A percentile compares a stretch with the other conserved stretches of the same genome.
phyloP scores from a whole-genome alignment of 2,888 invertebrate species.

The Ichneumoninae sp. region DNA sequence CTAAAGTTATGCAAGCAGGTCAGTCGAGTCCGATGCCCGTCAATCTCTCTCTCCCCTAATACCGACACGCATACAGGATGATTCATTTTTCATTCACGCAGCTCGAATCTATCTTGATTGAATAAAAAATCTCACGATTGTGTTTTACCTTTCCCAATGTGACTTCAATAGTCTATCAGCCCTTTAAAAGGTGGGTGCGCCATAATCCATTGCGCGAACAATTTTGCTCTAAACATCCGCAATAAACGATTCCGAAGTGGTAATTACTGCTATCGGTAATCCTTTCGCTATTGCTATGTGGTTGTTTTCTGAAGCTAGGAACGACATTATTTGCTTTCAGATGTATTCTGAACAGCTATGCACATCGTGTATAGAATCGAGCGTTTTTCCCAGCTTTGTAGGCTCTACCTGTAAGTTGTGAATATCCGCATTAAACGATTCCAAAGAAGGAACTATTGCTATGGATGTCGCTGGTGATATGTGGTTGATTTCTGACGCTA shows the following conservation, averaged over 20 bases:
- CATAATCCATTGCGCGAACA: neutral
- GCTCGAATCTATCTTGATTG: neutral
- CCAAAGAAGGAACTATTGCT: too few relatives aligned
- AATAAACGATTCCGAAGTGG: neutral
- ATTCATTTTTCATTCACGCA: conserved; percentile 27
- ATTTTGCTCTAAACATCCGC: neutral
- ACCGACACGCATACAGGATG: conserved; percentile 26
- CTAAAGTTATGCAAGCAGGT: conserved; percentile 74
- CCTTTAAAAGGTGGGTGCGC: neutral
- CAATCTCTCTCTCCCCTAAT: conserved; percentile 37
- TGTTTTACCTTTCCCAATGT: neutral
- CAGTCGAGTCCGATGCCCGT: conserved; percentile 68
- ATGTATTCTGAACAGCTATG: neutral
- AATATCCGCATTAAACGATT: too few relatives aligned
- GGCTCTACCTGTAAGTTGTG: neutral
- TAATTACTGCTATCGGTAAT: too few relatives aligned
- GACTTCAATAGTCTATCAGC: neutral
- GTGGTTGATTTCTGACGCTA: neutral
- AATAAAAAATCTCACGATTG: conserved; percentile 9
- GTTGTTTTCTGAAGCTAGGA: neutral
- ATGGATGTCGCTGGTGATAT: neutral
- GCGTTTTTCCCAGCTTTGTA: conserved; percentile 21
- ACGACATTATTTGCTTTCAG: neutral
- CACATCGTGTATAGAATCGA: conserved; percentile 9
- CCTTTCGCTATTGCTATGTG: too few relatives aligned